Conservation (phyloP, 2,113 vertebrate genomes). For the Leptobrachium leishanense region DNA sequence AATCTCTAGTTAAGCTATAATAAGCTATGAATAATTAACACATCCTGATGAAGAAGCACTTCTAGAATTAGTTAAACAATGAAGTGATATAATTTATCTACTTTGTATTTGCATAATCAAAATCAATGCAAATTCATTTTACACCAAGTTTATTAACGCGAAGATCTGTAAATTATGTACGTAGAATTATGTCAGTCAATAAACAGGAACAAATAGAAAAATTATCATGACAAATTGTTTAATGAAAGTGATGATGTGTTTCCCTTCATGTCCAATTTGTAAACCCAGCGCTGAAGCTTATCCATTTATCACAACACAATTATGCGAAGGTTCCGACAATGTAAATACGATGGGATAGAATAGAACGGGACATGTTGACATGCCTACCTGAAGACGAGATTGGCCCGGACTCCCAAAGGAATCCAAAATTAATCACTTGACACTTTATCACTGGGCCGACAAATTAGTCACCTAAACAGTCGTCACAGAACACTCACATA, state of each 20-base stretch:
- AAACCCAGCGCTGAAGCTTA: background rate
- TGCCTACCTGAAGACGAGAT: background rate
- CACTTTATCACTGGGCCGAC: background rate
- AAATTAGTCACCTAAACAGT: background rate
- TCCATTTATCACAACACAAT: conserved; percentile 5
- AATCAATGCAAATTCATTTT: conserved; percentile 47
- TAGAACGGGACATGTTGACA: background rate
- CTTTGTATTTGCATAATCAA: conserved; percentile 36
- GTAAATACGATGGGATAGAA: background rate
- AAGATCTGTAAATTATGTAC: background rate
- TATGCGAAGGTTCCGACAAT: background rate
- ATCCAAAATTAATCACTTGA: background rate
- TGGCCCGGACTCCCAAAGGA: background rate
- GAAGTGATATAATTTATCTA: conserved; percentile 24
- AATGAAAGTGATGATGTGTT: background rate
- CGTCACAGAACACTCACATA: conserved; percentile 8
- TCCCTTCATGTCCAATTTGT: conserved; percentile 1
- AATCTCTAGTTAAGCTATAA: background rate
- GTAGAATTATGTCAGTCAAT: conserved; percentile 8
- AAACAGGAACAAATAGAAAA: background rate
- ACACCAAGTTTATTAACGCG: conserved; percentile 13
- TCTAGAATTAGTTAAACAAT: conserved; percentile 30
- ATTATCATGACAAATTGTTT: conserved; percentile 7
- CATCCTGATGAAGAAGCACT: background rate
- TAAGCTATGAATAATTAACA: conserved; percentile 2